A percentile compares a stretch with the other conserved stretches of the same genome.
Evolutionary conservation across 2,888 invertebrate genomes (phyloP).

Genomic region (Temnothorax ravouxi): DNA sequence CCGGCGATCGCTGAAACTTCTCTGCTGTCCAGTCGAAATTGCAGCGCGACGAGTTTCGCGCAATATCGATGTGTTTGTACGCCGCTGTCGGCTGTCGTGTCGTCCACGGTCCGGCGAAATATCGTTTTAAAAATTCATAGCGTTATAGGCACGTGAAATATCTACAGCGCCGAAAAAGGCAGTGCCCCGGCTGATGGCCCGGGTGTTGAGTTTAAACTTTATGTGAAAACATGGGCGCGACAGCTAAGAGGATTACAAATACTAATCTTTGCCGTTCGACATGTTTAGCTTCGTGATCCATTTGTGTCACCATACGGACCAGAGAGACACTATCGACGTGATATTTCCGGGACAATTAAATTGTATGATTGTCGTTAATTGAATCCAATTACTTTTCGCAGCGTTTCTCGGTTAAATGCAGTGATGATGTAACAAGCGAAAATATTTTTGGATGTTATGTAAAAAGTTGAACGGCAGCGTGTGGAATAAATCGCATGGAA

Average conservation of each 20-base stretch:
- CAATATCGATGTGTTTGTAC: constrained; percentile 65
- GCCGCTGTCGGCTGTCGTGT: constrained; percentile 33
- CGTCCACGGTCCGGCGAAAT: constrained; percentile 20
- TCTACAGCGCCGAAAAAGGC: constrained; percentile 31
- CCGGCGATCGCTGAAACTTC: constrained; percentile 57
- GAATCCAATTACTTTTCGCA: constrained; percentile 24
- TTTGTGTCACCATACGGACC: background rate
- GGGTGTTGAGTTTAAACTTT: constrained; percentile 37
- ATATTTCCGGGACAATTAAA: constrained; percentile 31
- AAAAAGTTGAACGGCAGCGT: background rate
- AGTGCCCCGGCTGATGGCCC: background rate
- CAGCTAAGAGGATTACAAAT: constrained; percentile 45
- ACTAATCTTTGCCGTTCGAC: constrained; percentile 38
- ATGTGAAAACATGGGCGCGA: constrained; percentile 21
- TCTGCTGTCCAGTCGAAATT: constrained; percentile 56
- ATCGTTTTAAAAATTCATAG: constrained; percentile 54
- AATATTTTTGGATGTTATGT: constrained; percentile 9
- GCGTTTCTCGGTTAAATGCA: background rate
- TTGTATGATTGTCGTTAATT: constrained; percentile 26
- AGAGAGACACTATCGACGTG: background rate
- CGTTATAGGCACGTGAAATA: constrained; percentile 42
- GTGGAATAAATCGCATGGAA: constrained; percentile 1
- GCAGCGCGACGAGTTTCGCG: constrained; percentile 57
- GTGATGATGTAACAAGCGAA: constrained; percentile 1
- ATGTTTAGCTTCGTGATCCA: constrained; percentile 27